Evolutionary conservation across 2,797 vertebrate genomes (phyloP).

Genomic region (Typhlichthys subterraneus): DNA sequence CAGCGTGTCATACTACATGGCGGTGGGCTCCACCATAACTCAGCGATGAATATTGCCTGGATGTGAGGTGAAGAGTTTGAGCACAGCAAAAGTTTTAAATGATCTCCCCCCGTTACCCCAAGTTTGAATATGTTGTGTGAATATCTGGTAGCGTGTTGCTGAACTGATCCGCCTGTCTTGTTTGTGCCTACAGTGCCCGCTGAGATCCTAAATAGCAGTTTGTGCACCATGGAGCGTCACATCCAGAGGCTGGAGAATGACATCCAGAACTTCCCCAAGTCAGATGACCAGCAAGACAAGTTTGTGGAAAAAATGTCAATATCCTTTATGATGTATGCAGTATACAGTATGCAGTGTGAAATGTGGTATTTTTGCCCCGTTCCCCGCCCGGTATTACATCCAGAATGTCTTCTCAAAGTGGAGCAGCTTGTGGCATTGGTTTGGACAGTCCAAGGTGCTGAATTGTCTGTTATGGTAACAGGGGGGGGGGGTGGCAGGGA

Average conservation of each 20-base stretch:
- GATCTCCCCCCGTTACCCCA: conserved; percentile 1
- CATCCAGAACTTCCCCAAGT: conserved; percentile 89
- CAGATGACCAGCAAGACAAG: conserved; percentile 87
- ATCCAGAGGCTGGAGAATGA: conserved; percentile 89
- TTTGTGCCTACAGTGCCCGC: conserved; percentile 84
- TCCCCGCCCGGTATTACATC: background rate
- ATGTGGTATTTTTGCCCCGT: background rate
- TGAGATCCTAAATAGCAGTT: conserved; percentile 89
- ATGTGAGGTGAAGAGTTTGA: background rate
- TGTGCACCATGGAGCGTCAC: conserved; percentile 89
- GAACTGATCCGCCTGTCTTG: background rate
- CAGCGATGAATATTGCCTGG: background rate
- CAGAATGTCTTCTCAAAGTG: background rate
- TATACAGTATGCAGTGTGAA: background rate
- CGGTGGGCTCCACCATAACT: conserved; percentile 7
- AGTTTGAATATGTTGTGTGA: background rate
- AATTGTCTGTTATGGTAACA: conserved; percentile 23
- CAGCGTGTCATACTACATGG: conserved; percentile 32
- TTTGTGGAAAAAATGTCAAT: conserved; percentile 97
- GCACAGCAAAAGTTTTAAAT: background rate
- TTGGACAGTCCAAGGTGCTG: background rate
- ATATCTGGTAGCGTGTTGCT: background rate
- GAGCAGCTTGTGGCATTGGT: conserved; percentile 2
- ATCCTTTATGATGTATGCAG: conserved; percentile 85
- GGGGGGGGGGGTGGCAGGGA: background rate